A percentile compares a stretch with the other conserved stretches of the same genome.
These are phyloP conservation scores for Tridacna gigas DNA, from an alignment of 2,888 invertebrate species.

Conservation along the genomic window DNA sequence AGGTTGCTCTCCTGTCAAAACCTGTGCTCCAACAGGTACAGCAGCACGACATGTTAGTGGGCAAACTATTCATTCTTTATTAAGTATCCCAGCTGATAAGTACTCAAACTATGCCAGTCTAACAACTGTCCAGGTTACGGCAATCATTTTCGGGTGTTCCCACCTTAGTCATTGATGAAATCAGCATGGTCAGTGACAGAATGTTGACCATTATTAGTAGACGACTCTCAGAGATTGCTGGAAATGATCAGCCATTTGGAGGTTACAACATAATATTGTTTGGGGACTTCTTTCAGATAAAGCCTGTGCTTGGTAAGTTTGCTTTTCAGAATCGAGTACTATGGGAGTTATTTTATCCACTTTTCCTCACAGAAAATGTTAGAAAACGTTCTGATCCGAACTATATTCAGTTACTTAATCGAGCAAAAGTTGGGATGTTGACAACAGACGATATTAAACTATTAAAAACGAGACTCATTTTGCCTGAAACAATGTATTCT, in stretches of 20 bases:
- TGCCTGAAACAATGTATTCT: neutral
- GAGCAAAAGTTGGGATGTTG: constrained; percentile 32
- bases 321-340: constrained; percentile 36
- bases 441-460: constrained; percentile 9
- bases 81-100: constrained; percentile 45
- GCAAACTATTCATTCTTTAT: constrained; percentile 49
- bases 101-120: constrained; percentile 41
- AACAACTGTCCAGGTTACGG: constrained; percentile 23
- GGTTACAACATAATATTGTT: constrained; percentile 49
- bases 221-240: constrained; percentile 39
- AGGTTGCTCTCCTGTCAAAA: constrained; percentile 40
- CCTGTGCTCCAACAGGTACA: constrained; percentile 53
- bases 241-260: constrained; percentile 44
- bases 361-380: constrained; percentile 49
- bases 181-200: constrained; percentile 60
- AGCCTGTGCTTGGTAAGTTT: constrained; percentile 32
- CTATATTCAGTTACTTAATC: constrained; percentile 28
- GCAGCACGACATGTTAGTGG: constrained; percentile 52
- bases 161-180: constrained; percentile 57
- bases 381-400: constrained; percentile 24
- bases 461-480: constrained; percentile 20
- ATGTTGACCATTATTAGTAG: constrained; percentile 51
- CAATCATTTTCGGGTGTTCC: constrained; percentile 43
- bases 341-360: constrained; percentile 48
- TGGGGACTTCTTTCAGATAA: constrained; percentile 52